phyloP scores from a whole-genome alignment of 2,888 invertebrate species.

The Clistopyga incitator region DNA sequence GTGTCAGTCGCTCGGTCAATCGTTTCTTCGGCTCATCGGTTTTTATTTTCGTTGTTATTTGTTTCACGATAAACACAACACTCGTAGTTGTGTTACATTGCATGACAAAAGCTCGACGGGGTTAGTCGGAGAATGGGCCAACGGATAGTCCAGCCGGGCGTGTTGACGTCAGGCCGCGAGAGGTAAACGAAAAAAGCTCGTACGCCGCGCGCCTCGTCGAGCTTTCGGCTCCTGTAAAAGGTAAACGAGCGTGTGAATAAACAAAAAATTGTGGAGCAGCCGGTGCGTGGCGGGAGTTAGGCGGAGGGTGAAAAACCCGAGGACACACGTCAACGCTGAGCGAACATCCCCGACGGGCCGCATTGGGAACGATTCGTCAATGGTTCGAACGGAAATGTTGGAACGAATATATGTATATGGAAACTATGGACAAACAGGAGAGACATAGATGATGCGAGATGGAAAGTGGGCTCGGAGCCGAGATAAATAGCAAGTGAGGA shows the following conservation, averaged over 20 bases:
- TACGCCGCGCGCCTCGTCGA: conserved; percentile 21
- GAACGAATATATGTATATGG: conserved; percentile 26
- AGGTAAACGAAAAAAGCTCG: conserved; percentile 38
- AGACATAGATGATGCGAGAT: conserved; percentile 19
- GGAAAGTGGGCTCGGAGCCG: conserved; percentile 28
- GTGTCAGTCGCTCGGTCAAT: conserved; percentile 5
- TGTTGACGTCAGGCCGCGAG: conserved; percentile 28
- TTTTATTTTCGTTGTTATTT: conserved; percentile 18
- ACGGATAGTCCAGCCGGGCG: conserved; percentile 29
- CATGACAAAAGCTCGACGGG: conserved; percentile 19
- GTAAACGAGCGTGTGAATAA: conserved; percentile 63
- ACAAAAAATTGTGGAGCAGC: conserved; percentile 52
- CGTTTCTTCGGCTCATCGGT: neutral
- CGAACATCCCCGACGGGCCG: conserved; percentile 41
- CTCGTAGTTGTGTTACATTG: neutral
- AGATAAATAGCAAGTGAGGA: conserved; percentile 4
- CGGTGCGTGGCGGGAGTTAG: conserved; percentile 22
- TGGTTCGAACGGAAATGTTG: conserved; percentile 48
- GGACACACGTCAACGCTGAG: conserved; percentile 31
- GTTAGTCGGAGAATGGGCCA: conserved; percentile 7
- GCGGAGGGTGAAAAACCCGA: conserved; percentile 7
- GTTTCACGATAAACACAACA: neutral
- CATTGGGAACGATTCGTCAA: conserved; percentile 48
- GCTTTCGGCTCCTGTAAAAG: conserved; percentile 51
- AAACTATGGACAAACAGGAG: conserved; percentile 16